Conservation (phyloP, 2,113 vertebrate genomes). For the Colinus virginianus region DNA sequence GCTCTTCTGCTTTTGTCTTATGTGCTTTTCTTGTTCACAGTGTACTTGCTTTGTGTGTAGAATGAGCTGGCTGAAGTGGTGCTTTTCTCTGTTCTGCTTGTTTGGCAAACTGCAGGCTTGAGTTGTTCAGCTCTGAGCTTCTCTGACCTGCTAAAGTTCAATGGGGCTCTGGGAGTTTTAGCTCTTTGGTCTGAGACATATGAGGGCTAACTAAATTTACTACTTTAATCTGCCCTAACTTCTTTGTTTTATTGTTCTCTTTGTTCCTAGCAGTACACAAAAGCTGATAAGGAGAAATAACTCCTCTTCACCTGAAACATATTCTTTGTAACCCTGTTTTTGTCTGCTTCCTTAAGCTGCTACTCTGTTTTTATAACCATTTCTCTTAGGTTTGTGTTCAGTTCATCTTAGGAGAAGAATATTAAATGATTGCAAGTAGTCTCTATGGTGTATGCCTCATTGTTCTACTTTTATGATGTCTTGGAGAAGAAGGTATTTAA, state of each 20-base stretch:
- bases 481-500: neutral
- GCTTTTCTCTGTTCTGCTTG: neutral
- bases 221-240: neutral
- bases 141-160: neutral
- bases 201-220: neutral
- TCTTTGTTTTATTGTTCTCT: neutral
- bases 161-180: neutral
- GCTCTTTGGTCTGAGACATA: neutral
- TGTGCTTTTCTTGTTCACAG: neutral
- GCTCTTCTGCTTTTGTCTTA: neutral
- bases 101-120: neutral
- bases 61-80: neutral
- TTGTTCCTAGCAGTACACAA: neutral
- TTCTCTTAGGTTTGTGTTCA: slow-evolving; percentile 5
- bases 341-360: neutral
- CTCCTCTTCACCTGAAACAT: neutral
- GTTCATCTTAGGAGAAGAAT: neutral
- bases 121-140: neutral
- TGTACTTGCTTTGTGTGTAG: neutral
- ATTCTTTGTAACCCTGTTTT: neutral
- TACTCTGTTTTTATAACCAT: neutral
- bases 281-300: neutral
- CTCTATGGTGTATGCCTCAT: neutral
- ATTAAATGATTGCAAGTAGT: neutral
- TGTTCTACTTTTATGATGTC: neutral